These are phyloP conservation scores for Miniopterus natalensis DNA, from an alignment of 2,113 vertebrate genomes.

Conservation along the genomic window DNA sequence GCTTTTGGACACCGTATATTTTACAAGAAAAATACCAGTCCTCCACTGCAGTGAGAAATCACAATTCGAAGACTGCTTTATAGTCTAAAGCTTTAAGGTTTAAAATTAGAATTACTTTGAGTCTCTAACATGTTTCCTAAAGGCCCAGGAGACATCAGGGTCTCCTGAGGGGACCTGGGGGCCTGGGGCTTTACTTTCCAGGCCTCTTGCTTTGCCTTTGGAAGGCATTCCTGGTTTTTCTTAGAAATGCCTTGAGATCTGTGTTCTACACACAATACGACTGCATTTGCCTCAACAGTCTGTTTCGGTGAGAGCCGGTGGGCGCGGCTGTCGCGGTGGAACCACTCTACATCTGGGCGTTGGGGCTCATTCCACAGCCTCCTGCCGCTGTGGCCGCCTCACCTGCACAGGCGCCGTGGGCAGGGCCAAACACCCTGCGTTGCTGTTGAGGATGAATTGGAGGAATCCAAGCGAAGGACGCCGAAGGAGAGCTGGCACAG, in stretches of 20 bases:
- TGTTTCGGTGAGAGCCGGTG: not conserved
- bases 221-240: not conserved
- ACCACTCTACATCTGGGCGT: not conserved
- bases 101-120: not conserved
- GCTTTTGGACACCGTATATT: not conserved
- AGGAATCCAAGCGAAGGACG: not conserved
- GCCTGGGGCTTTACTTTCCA: not conserved
- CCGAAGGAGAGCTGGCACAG: not conserved
- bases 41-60: not conserved
- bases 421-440: not conserved
- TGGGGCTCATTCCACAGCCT: not conserved
- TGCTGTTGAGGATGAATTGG: too few species aligned
- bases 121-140: not conserved
- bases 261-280: not conserved
- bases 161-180: not conserved
- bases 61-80: not conserved
- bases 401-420: not conserved
- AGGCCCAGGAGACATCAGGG: not conserved
- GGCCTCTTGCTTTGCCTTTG: not conserved
- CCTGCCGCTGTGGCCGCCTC: accelerated
- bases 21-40: not conserved
- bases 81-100: not conserved
- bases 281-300: too few species aligned
- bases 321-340: not conserved
- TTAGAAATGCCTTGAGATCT: not conserved